Evolutionary conservation across 2,888 invertebrate genomes (phyloP), one percentile per base, ranked within the genome.

Genomic region (Troides helena): DNA sequence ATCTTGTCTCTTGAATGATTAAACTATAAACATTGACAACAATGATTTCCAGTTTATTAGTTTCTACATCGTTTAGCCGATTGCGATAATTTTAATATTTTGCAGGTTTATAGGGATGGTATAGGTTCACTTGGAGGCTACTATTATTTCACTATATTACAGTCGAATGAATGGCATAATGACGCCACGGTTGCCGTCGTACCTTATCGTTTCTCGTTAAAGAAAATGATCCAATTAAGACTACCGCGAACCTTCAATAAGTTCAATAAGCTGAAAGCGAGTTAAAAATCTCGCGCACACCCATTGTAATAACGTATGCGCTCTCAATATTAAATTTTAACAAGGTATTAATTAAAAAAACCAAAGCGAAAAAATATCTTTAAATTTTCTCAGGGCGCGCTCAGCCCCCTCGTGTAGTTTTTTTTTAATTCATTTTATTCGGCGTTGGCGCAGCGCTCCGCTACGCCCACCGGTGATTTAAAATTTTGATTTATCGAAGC

Each of bases 311-410:
- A 91, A 91, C 89, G 89, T 84, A 86, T 90, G 85, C 87, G 90
- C 87, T 86, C 89, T 90, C 91, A 88, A 92, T 92, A 92, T 92
- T 91, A 92, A 92, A 92, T 90, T 92, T 92, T 92, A 92, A 92
- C 92, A 92, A 92, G 92, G 92, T 92, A 92, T 92, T 91, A 92
- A 92, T 92, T 92, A 91, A 92, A 92, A 68, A 92, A 92, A 92
- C 87, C 90, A 91, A 92, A 91, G 92, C 92, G 88, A 91, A 53
- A 53, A 53, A 92, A 90, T 89, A 86, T 88, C 83, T 90, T 91
- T 87, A 87, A 90, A 88, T 91, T 90, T 92, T 91, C 91, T 91
- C 91, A 91, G 89, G 89, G 84, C 87, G 85, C 84, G 85, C 82
- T 79, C 86, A 83, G 86, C 87, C 88, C 87, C 88, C 88, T 87